phyloP scores from a whole-genome alignment of 2,797 vertebrate genomes.

The Apogon hyalosoma region DNA sequence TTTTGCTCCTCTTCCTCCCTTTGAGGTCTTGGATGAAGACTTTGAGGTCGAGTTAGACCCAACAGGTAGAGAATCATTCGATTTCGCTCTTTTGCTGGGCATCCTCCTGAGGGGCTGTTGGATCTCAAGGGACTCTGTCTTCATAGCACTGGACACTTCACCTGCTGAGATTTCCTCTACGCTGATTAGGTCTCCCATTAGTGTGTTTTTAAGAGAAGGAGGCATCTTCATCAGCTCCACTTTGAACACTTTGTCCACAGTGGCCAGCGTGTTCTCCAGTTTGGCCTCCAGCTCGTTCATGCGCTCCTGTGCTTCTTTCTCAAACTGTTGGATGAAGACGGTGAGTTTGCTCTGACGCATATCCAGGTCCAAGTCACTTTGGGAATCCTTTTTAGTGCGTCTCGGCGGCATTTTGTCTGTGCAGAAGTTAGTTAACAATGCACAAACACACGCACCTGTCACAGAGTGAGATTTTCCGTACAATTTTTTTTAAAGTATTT shows the following conservation, averaged over 20 bases:
- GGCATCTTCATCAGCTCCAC: constrained; percentile 87
- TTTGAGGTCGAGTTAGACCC: constrained; percentile 16
- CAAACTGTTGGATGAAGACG: constrained; percentile 81
- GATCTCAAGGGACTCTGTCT: constrained; percentile 67
- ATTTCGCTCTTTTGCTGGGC: constrained; percentile 65
- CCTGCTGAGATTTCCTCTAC: constrained; percentile 67
- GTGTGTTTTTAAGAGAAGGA: constrained; percentile 74
- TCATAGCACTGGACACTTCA: constrained; percentile 75
- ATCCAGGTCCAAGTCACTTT: constrained; percentile 14
- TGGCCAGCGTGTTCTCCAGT: constrained; percentile 78
- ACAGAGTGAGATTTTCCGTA: rapidly evolving
- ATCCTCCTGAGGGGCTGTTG: constrained; percentile 50
- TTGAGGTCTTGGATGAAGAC: constrained; percentile 41
- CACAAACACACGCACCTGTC: constrained; percentile 25
- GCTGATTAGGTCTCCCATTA: constrained; percentile 75
- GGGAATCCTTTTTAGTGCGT: constrained; percentile 24
- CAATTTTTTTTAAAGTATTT: no score
- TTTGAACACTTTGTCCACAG: constrained; percentile 79
- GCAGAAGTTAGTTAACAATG: no score
- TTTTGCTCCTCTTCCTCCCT: constrained; percentile 47
- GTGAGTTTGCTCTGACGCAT: constrained; percentile 44
- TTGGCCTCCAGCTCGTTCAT: constrained; percentile 80
- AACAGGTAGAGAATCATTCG: neutral
- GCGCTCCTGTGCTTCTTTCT: constrained; percentile 84
- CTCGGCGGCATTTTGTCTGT: constrained; percentile 15